Evolutionary conservation across 1,140 invertebrate genomes (phyloP).

Genomic region (Drosophila nasuta): DNA sequence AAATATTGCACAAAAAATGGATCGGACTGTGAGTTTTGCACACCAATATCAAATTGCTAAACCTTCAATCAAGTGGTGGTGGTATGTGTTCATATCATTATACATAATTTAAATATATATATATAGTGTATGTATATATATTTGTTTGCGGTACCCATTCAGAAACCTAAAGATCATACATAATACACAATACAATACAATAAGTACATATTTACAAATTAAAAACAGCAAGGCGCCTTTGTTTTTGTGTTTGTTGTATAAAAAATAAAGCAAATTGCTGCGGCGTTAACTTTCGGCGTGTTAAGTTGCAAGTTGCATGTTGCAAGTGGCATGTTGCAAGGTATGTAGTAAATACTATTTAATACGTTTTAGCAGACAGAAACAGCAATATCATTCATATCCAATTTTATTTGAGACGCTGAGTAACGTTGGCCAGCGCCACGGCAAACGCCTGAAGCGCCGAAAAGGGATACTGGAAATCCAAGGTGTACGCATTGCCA

Average conservation of each 20-base stretch:
- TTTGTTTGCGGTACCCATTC: slow-evolving; percentile 27
- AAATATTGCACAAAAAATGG: slow-evolving; percentile 83
- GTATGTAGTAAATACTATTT: slow-evolving; percentile 30
- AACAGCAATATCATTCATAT: slow-evolving; percentile 43
- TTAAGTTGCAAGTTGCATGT: slow-evolving; percentile 53
- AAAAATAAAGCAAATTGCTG: slow-evolving; percentile 54
- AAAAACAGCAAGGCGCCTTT: slow-evolving; percentile 43
- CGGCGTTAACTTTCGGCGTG: slow-evolving; percentile 44
- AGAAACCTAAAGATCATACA: slow-evolving; percentile 73
- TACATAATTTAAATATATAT: slow-evolving; percentile 25
- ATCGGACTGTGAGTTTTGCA: slow-evolving; percentile 76
- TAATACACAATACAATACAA: slow-evolving; percentile 53
- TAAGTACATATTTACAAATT: slow-evolving; percentile 74
- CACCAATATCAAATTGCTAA: slow-evolving; percentile 60
- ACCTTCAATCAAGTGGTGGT: slow-evolving; percentile 71
- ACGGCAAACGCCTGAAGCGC: slow-evolving; percentile 99
- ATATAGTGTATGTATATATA: slow-evolving; percentile 11
- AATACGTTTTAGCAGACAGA: slow-evolving; percentile 20
- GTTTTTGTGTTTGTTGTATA: slow-evolving; percentile 20
- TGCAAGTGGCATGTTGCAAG: not conserved
- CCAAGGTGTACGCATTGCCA: slow-evolving; percentile 98
- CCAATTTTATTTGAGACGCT: slow-evolving; percentile 94
- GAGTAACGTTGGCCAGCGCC: slow-evolving; percentile 98
- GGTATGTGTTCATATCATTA: slow-evolving; percentile 69
- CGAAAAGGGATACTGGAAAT: slow-evolving; percentile 99